Base-by-base conservation (phyloP, 2,113 vertebrate species). In the Poicephalus gulielmi region DNA sequence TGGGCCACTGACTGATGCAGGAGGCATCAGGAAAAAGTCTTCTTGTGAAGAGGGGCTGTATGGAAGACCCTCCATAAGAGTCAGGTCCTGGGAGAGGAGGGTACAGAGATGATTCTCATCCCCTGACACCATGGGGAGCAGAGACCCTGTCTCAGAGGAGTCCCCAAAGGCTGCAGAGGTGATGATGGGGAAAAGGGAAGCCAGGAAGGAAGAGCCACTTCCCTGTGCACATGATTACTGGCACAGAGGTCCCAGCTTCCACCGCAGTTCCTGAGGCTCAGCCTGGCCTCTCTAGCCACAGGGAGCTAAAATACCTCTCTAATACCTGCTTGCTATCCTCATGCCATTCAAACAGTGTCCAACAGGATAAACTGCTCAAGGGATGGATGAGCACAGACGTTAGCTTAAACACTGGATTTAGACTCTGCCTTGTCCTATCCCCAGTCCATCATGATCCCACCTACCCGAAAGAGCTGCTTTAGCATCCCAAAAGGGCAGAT, bases 141-240 rank as follows among this genome's bases (percentile, higher is more conserved):
- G 13, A 59, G 44, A 57, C 13, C 30, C 15, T 46, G n/a, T 17
- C 41, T 39, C 1, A 3, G n/a, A 83, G 73, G 27, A 50, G 43
- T 17, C 59, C 31, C 75, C 37, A 39, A 19, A 89, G 64, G 27
- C 77, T 82, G 66, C 46, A 2, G 23, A 83, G 76, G 62, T 62
- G 78, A 66, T 66, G 78, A 76, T 2, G 5, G 57, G 73, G 74
- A 71, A 86, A 52, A 52, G 69, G 35, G 86, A 81, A 67, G 39
- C 13, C 75, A 31, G 85, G 85, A 91, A 90, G 80, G 88, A 90
- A 90, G 67, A 92, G 47, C 25, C 44, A 69, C 62, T 87, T 91
- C 63, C 69, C 85, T 0, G 0, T 0, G 0, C 78, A n/a, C 44
- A 19, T 17, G 90, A 92, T 83, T 84, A 80, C 92, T 90, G 90